Conservation (phyloP, 2,888 invertebrate genomes). For the Yponomeuta cagnagella region DNA sequence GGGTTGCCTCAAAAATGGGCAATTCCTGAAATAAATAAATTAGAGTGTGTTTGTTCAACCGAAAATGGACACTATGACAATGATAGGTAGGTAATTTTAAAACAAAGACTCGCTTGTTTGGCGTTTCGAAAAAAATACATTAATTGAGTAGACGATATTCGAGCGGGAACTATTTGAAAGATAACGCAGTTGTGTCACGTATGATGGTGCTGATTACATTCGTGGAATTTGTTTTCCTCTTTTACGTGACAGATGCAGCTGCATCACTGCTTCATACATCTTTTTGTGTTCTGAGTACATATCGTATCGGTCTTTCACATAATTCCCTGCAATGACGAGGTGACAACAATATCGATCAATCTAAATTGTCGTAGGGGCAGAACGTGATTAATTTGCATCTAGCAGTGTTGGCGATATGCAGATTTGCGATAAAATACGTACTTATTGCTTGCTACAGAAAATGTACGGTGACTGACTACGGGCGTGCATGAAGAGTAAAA, state of each 20-base stretch:
- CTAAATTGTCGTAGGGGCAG: not conserved
- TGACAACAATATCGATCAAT: not conserved
- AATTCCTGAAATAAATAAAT: no score
- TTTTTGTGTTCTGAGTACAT: no score
- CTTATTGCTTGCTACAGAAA: not conserved
- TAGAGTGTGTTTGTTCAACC: no score
- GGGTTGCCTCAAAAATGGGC: no score
- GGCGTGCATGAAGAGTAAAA: not conserved
- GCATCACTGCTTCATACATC: not conserved
- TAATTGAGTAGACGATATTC: not conserved
- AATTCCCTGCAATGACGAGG: not conserved
- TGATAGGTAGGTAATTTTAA: no score
- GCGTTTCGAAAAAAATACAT: not conserved
- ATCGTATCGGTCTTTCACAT: not conserved
- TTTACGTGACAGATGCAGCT: conserved; percentile 4
- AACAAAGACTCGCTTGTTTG: no score
- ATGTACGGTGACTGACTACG: not conserved
- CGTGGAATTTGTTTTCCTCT: not conserved
- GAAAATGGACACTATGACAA: no score
- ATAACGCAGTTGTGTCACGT: not conserved
- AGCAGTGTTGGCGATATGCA: not conserved
- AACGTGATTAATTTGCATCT: not conserved
- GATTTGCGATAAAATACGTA: not conserved
- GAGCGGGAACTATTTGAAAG: not conserved
- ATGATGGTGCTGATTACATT: conserved; percentile 9